Conservation (phyloP, 2,797 vertebrate species). For the Meda fulgida region DNA sequence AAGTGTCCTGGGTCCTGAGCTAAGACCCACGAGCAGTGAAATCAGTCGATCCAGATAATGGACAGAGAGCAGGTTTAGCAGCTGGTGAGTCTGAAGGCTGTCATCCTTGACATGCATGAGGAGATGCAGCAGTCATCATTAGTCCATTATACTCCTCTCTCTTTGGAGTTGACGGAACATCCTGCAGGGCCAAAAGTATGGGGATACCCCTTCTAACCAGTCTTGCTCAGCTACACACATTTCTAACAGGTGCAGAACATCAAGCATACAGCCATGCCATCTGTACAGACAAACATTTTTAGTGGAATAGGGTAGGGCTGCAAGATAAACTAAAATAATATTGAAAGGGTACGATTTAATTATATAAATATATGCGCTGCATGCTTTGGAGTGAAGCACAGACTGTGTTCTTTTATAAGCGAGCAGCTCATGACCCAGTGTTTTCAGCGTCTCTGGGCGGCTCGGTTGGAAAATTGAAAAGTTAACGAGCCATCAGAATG, state of each 20-base stretch:
- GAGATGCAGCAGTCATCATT: slow-evolving; percentile 49
- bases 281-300: neutral
- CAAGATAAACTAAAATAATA: neutral
- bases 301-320: neutral
- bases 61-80: slow-evolving; percentile 29
- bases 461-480: neutral
- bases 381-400: neutral
- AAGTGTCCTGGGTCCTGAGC: slow-evolving; percentile 6
- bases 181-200: no score
- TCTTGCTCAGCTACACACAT: neutral
- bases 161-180: slow-evolving; percentile 3
- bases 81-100: slow-evolving; percentile 27
- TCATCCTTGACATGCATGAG: slow-evolving; percentile 64
- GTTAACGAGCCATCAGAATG: neutral
- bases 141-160: slow-evolving; percentile 56
- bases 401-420: neutral
- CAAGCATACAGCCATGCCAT: neutral
- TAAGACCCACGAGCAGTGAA: slow-evolving; percentile 7
- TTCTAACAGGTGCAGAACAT: neutral
- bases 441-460: neutral
- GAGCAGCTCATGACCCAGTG: neutral
- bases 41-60: slow-evolving; percentile 11
- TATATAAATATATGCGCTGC: neutral
- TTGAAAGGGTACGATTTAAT: neutral
- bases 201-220: neutral